Evolutionary conservation across 2,888 invertebrate species (phyloP), one percentile per base, ranked within the genome.

Genomic region (Drosophila maculinotata): DNA sequence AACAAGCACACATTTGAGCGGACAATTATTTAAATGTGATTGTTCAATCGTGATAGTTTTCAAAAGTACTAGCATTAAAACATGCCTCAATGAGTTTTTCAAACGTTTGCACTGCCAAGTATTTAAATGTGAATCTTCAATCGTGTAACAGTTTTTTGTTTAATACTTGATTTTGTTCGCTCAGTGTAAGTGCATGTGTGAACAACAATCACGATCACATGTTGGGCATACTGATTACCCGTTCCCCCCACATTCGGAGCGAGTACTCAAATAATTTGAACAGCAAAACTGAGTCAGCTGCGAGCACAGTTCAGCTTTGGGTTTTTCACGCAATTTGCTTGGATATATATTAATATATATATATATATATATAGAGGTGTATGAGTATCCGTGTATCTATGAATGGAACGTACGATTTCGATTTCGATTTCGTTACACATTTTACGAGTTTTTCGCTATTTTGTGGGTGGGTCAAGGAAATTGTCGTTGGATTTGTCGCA

Each of bases 381-480:
- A n/a, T 31, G 17, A 31, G 15, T 10, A 15, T 35, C 9, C 25
- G 39, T 30, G 31, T 47, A 33, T 52, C 38, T 53, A 68, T 39
- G 14, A 54, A 15, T 56, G 47, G 47, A 68, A 62, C 68, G 68
- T 68, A 68, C 68, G n/a, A n/a, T n/a, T n/a, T n/a, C n/a, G n/a
- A n/a, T 20, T 15, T 47, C 10, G 23, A 20, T 45, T 28, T 41
- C n/a, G 45, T 45, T 53, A 39, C 49, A 66, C 44, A 53, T 54
- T 26, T 23, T 12, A 31, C 28, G 31, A 20, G 26, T 20, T 31
- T 12, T 15, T 2, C 4, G 20, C 20, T 39, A n/a, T 31, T 12
- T 42, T 59, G 53, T 51, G 48, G 49, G 60, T 67, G 53, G 67
- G 68, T 45, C 67, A 68, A 60, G 49, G 48, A 44, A 60, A 38